Conservation (phyloP, 2,113 vertebrate species). For the Poeciliopsis retropinna region DNA sequence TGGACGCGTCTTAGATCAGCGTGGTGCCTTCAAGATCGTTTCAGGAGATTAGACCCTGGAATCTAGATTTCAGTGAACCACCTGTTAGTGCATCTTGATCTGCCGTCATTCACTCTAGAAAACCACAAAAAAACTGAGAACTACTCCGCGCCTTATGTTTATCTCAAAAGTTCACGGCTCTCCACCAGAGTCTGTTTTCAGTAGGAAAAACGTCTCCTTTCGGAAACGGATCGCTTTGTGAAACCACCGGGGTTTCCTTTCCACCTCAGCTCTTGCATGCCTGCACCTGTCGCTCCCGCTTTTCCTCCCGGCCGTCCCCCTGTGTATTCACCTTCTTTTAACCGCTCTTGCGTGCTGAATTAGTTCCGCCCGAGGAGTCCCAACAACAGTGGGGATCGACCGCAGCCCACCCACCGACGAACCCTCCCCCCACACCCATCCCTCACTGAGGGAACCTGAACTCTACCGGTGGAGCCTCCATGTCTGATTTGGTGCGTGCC, state of each 20-base stretch:
- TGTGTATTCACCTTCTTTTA: constrained; percentile 28
- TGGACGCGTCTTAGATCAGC: background rate
- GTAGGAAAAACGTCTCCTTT: background rate
- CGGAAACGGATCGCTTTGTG: background rate
- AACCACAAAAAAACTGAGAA: too few relatives aligned
- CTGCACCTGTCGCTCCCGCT: constrained; percentile 33
- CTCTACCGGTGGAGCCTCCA: constrained; percentile 41
- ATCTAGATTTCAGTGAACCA: background rate
- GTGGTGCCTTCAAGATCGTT: background rate
- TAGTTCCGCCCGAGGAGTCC: constrained; percentile 55
- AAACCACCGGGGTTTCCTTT: background rate
- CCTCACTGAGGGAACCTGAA: background rate
- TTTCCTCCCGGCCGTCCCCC: constrained; percentile 4
- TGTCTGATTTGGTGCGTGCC: constrained; percentile 64
- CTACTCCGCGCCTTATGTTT: too few relatives aligned
- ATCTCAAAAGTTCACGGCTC: background rate
- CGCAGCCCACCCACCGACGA: constrained; percentile 8
- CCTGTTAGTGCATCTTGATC: background rate
- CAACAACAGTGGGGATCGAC: constrained; percentile 47
- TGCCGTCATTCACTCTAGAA: too few relatives aligned
- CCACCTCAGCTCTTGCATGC: constrained; percentile 10
- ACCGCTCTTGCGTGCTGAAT: constrained; percentile 32
- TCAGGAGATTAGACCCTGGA: background rate
- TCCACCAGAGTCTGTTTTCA: background rate
- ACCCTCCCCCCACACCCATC: constrained; percentile 3